phyloP scores from a whole-genome alignment of 1,140 invertebrate genomes.

The Cepaea nemoralis region DNA sequence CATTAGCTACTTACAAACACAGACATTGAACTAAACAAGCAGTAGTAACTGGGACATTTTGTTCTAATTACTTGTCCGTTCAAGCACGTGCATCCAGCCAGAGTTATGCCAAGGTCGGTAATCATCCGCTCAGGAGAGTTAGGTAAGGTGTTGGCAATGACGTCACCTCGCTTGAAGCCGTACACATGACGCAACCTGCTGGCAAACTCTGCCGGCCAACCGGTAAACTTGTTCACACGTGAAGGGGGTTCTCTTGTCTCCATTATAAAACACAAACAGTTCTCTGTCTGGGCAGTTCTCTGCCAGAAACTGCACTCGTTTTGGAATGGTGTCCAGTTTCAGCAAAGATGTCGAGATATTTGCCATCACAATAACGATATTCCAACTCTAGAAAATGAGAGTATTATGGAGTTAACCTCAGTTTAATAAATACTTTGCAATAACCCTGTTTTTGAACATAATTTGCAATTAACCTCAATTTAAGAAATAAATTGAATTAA shows the following conservation, averaged over 20 bases:
- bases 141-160: not conserved
- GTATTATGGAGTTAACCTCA: too few relatives aligned
- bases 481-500: too few relatives aligned
- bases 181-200: not conserved
- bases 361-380: too few relatives aligned
- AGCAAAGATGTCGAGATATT: too few relatives aligned
- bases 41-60: too few relatives aligned
- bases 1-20: too few relatives aligned
- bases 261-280: not conserved
- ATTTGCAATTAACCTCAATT: too few relatives aligned
- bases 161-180: not conserved
- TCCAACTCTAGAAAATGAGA: too few relatives aligned
- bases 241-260: not conserved
- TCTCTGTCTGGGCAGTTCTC: not conserved
- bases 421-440: too few relatives aligned
- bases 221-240: not conserved
- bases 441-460: too few relatives aligned
- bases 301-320: not conserved
- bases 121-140: conserved; percentile 4
- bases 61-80: not conserved
- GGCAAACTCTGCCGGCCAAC: not conserved
- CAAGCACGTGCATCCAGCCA: not conserved
- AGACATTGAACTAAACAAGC: too few relatives aligned
- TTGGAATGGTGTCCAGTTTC: not conserved
- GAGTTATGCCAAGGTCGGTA: not conserved